Evolutionary conservation across 2,888 invertebrate species (phyloP).

Genomic region (Acanthopleura granulata): DNA sequence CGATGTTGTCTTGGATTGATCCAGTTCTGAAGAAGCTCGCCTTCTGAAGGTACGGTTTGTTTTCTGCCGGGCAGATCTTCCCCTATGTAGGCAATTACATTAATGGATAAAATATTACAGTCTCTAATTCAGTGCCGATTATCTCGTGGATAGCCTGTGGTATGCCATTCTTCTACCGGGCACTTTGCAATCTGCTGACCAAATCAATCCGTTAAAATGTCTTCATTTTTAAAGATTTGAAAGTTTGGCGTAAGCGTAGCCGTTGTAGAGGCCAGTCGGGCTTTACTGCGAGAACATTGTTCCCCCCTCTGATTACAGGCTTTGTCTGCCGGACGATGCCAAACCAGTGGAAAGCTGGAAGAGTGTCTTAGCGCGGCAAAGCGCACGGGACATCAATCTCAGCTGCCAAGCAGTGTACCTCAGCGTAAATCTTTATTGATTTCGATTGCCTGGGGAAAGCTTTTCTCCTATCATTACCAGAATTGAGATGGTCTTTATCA

Average conservation of each 20-base stretch:
- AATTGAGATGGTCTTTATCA: background rate
- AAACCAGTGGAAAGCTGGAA: background rate
- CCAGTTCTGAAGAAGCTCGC: too few relatives aligned
- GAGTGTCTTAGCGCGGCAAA: background rate
- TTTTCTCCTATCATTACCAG: background rate
- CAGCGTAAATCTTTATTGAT: slow-evolving; percentile 13
- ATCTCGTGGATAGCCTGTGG: background rate
- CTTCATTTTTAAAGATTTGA: slow-evolving; percentile 5
- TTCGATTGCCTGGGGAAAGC: background rate
- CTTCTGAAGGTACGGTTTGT: background rate
- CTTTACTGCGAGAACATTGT: background rate
- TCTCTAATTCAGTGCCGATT: background rate
- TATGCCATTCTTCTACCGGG: too few relatives aligned
- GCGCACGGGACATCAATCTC: background rate
- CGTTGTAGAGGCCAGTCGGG: background rate
- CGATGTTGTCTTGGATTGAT: too few relatives aligned
- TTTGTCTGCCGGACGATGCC: background rate
- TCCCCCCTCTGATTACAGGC: background rate
- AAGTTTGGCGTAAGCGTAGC: background rate
- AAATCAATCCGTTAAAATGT: background rate
- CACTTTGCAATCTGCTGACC: too few relatives aligned
- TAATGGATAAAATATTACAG: slow-evolving; percentile 14
- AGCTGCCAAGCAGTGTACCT: background rate
- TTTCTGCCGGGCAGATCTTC: background rate
- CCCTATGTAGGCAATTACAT: slow-evolving; percentile 6